Evolutionary conservation across 2,113 vertebrate species (phyloP), one percentile per base, ranked within the genome.

Genomic region (Saccopteryx bilineata): DNA sequence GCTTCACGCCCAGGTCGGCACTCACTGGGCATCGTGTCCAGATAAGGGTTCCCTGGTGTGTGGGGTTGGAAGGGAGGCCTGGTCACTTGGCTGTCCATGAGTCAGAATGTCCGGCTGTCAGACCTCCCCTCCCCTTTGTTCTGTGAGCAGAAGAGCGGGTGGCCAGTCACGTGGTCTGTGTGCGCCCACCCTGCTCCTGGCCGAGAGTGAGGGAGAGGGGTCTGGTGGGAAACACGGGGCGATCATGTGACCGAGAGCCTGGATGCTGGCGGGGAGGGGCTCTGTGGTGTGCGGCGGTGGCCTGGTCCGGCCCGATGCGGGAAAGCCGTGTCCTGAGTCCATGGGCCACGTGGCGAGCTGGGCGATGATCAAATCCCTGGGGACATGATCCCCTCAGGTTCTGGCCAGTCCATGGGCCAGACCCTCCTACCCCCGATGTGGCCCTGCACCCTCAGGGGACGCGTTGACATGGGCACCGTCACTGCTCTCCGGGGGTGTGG

Each of bases 351-450:
- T 18, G 33, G 28, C 10, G 12, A 63, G 80, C 60, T 48, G 7
- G 80, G 24, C 52, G 17, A 78, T 39, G 39, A 39, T 39, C 39
- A 39, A 3, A 39, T 87, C 63, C n/a, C 48, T 39, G 19, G 18
- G 28, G 65, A 56, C 58, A 19, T 91, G 46, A 83, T 76, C 88
- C 58, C 24, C 21, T 96, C n/a, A 68, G 52, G 54, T 46, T 95
- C 26, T 72, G 80, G 33, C 61, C 69, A 33, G 24, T 69, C 63
- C 14, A 1, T 61, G 54, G 65, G 33, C 33, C 31, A 84, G 80
- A 83, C 15, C 60, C 66, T 93, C 48, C n/a, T 76, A 65, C 56
- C 23, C 7, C 10, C 60, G 23, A 71, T 66, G 84, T 75, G 39
- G 86, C 23, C 52, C 9, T 50, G n/a, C 26, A 39, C 28, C 23